Evolutionary conservation across 2,888 invertebrate genomes (phyloP), one percentile per base, ranked within the genome.

Genomic region (Drosophila vallismaia): DNA sequence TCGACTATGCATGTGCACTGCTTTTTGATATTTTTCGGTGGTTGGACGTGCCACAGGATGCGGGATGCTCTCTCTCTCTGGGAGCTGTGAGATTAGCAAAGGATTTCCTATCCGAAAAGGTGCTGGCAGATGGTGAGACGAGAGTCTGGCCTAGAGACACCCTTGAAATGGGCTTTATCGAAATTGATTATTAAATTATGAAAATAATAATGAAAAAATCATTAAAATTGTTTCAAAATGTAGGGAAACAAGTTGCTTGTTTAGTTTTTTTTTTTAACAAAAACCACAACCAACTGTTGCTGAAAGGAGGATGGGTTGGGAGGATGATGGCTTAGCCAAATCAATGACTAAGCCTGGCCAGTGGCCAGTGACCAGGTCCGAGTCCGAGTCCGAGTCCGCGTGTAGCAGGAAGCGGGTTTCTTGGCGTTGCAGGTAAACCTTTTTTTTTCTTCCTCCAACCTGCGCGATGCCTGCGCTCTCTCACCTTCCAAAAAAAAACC

Each of bases 401-500:
- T 79, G 75, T 86, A 88, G 86, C 44, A 44, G 44, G 86, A 88
- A 86, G 86, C 84, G 74, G 71, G 84, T 81, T 86, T 81, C 72
- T 52, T 71, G 4, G 38, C 56, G 59, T 75, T 79, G 75, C 88
- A 81, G 74, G 79, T 76, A 81, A 76, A 19, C 19, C 19, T 19
- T 19, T 19, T 19, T 19, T 19, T 19, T 19, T 19, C 2, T 19
- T 19, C 19, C 19, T 19, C 19, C 19, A 19, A 19, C 19, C 19
- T 19, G 19, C 19, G 19, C 19, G 19, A 60, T 69, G 59, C 56
- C 52, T 69, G 48, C 72, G 79, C 71, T 44, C 64, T 73, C 19
- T 19, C 19, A 19, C 19, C 19, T 19, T 19, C 76, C 75, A 68
- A 75, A 68, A 64, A 80, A 87, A 81, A 89, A 89, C 89, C 89